Conservation (phyloP, 1,140 invertebrate species). For the Marisa cornuarietis region DNA sequence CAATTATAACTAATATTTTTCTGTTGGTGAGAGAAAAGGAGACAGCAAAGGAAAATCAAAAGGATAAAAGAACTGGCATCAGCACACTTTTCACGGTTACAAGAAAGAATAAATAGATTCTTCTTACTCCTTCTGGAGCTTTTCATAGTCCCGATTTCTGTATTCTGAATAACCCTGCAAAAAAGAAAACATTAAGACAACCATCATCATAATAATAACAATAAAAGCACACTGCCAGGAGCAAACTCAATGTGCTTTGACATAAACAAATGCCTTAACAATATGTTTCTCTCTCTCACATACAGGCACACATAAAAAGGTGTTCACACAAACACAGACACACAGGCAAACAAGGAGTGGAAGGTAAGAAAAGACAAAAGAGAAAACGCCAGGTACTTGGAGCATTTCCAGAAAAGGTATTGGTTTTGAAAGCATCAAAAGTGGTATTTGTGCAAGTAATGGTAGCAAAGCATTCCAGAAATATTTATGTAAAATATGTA, state of each 20-base stretch:
- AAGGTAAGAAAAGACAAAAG: neutral
- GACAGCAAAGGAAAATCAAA: neutral
- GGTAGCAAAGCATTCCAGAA: too few species aligned
- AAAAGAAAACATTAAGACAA: constrained; percentile 1
- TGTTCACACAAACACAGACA: neutral
- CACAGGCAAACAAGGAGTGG: neutral
- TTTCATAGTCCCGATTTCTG: constrained; percentile 49
- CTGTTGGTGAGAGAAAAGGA: neutral
- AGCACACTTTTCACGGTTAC: too few species aligned
- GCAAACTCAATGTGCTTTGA: too few species aligned
- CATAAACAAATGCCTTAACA: too few species aligned
- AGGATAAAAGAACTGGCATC: neutral
- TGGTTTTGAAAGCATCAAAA: too few species aligned
- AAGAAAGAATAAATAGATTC: neutral
- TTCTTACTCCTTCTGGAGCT: constrained; percentile 54
- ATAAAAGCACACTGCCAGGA: too few species aligned
- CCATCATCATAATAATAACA: too few species aligned
- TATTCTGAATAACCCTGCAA: constrained; percentile 43
- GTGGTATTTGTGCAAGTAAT: too few species aligned
- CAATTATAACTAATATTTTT: too few species aligned
- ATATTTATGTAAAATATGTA: too few species aligned
- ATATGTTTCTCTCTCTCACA: too few species aligned
- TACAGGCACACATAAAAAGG: neutral
- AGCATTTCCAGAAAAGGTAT: too few species aligned
- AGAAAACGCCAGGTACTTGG: neutral